Evolutionary conservation across 2,113 vertebrate species (phyloP).

Genomic region (Hirundichthys speculiger): DNA sequence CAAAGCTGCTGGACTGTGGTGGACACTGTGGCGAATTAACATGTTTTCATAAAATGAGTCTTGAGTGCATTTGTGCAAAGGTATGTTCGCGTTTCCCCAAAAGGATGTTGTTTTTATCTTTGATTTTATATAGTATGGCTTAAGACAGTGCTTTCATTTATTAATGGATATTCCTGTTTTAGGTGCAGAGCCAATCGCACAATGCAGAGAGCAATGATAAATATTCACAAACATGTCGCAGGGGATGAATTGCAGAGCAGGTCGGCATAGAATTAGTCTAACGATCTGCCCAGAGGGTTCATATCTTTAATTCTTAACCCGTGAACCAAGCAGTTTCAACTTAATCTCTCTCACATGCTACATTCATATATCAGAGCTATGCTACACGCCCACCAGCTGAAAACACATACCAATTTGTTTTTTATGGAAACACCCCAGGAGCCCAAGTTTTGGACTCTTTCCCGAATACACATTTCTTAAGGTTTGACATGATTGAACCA

Average conservation of each 20-base stretch:
- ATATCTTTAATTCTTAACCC: slow-evolving; percentile 57
- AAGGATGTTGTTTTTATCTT: slow-evolving; percentile 19
- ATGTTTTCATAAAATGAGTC: slow-evolving; percentile 45
- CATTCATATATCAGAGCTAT: slow-evolving; percentile 58
- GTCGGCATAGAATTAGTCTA: slow-evolving; percentile 54
- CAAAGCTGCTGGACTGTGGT: slow-evolving; percentile 55
- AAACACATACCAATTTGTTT: slow-evolving; percentile 66
- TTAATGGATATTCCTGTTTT: slow-evolving; percentile 69
- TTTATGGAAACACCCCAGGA: slow-evolving; percentile 58
- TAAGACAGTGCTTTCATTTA: slow-evolving; percentile 25
- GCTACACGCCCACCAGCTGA: slow-evolving; percentile 59
- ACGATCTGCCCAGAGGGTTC: slow-evolving; percentile 60
- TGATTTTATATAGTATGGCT: slow-evolving; percentile 16
- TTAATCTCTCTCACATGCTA: slow-evolving; percentile 73
- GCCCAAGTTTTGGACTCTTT: slow-evolving; percentile 42
- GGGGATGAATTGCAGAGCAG: slow-evolving; percentile 63
- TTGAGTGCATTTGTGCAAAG: slow-evolving; percentile 10
- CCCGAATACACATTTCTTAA: slow-evolving; percentile 44
- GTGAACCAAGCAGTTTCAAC: slow-evolving; percentile 52
- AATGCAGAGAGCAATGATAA: slow-evolving; percentile 60
- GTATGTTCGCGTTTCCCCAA: slow-evolving; percentile 14
- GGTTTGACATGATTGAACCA: slow-evolving; percentile 62
- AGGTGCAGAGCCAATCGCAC: slow-evolving; percentile 35
- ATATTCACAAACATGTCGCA: slow-evolving; percentile 65
- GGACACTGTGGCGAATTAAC: slow-evolving; percentile 56